Base-by-base conservation (phyloP, 2,797 vertebrate genomes). In the Sandelia bainsii region DNA sequence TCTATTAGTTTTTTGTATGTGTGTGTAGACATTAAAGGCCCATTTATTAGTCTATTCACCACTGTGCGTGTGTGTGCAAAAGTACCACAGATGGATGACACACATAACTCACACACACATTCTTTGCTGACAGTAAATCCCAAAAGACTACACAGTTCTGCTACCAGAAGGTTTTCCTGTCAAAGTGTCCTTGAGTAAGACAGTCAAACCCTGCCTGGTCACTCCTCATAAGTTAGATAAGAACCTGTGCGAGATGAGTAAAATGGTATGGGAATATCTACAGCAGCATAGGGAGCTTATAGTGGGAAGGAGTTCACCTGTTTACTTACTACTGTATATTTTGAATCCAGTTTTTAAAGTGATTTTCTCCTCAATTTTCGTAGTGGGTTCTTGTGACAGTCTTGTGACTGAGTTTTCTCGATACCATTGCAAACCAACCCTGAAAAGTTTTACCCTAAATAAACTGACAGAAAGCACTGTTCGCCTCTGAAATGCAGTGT, bases 111-210 rank as follows among this genome's bases (percentile, higher is more conserved):
- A 58, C 74, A 73, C 57, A 72, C 84, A 68, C 85, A 62, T 60
- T 65, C 80, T 66, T 71, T 22, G 25, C 52, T 82, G 82, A 73
- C 83, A 84, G 79, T 89, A 87, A 89, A 87, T 91, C 89, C 90
- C 90, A 51, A 63, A 65, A 86, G 88, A 83, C 89, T 29, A 45
- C 75, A 69, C 76, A 79, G 82, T 72, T 74, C 83, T 86, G 84
- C 73, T 86, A 87, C 73, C 85, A 89, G 84, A 89, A 86, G 87
- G 84, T 84, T 89, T 86, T 71, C 50, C 83, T 87, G 82, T 90
- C 84, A 81, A 82, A 82, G 84, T 90, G 89, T 89, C 91, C 90
- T 92, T 93, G 90, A 87, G 63, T 82, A 67, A 87, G 82, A 87
- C 81, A 80, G 83, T 77, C 71, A 61, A 70, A 72, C 68, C 69